Percentiles rank a stretch among this genome's conserved stretches.
Evolutionary conservation across 2,113 vertebrate genomes (phyloP).

Genomic region (Sitta europaea): DNA sequence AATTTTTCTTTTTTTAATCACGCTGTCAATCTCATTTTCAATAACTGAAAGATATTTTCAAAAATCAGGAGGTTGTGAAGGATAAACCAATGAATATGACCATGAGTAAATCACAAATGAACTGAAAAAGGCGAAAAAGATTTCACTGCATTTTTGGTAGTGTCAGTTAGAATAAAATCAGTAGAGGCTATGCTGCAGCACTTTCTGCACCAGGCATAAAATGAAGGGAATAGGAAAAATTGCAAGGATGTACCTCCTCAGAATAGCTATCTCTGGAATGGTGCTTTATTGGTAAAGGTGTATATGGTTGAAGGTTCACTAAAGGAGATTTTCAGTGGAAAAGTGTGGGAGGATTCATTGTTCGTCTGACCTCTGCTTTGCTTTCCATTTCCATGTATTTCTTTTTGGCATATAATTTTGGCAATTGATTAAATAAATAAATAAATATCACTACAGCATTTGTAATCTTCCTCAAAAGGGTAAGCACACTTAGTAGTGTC

Average conservation of each 20-base stretch:
- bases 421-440: not conserved
- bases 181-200: not conserved
- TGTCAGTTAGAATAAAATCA: not conserved
- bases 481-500: not conserved
- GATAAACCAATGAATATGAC: not conserved
- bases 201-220: not conserved
- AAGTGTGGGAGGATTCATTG: rapidly evolving
- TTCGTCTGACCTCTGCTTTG: not conserved
- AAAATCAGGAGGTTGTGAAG: not conserved
- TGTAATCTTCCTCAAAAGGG: not conserved
- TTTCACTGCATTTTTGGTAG: not conserved
- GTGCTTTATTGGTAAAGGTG: not conserved
- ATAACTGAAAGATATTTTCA: not conserved
- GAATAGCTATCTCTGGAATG: not conserved
- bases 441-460: not conserved
- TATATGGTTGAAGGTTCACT: not conserved
- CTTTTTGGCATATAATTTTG: not conserved
- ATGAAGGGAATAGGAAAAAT: not conserved
- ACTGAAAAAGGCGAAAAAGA: not conserved
- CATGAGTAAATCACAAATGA: not conserved
- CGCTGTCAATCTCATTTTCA: not conserved
- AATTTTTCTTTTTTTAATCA: not conserved
- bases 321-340: not conserved
- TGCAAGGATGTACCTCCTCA: not conserved
- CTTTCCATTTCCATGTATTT: not conserved